Base-by-base conservation (phyloP, 2,113 vertebrate genomes). In the Pachycephala philippinensis region DNA sequence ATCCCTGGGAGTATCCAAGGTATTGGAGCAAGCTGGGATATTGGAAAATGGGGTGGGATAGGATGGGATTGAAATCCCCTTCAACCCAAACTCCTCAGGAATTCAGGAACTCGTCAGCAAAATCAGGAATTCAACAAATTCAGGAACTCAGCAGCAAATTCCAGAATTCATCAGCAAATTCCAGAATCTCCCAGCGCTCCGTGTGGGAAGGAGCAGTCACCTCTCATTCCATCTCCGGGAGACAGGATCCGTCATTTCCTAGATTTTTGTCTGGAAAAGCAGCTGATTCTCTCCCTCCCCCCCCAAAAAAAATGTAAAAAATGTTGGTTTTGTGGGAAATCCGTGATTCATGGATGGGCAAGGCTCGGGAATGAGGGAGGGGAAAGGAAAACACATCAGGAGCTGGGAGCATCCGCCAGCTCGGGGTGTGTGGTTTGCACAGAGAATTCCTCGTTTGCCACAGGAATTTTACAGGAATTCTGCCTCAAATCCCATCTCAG, bases 381-480 rank as follows among this genome's bases (percentile, higher is more conserved):
- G 89, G 53, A 81, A 93, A 93, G 85, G 93, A 95, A 95, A 96
- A 92, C 89, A 84, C 49, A 95, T 64, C 68, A 84, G 83, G 28
- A 84, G 54, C 35, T 89, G 4, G 53, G 53, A 54, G 52, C 52
- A 5, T 17, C 28, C 50, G 76, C 84, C 87, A 87, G 74, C 28
- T 66, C 72, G 56, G 15, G 47, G 33, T 27, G 19, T 85, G 83
- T 52, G 89, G 94, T 96, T 89, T 79, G 79, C 68, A 60, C 53
- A 53, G 77, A 64, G 71, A 64, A 92, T 94, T 90, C 92, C 88
- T 94, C 3, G 45, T 93, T 72, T 78, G 57, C 90, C 42, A 11
- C 16, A 54, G 52, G 61, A 92, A 68, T 35, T 86, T 89, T 15
- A 72, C 56, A 86, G 89, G 94, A 95, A 95, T 92, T 76, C 69